Evolutionary conservation across 2,113 vertebrate species (phyloP), one percentile per base, ranked within the genome.

Genomic region (Indri indri): DNA sequence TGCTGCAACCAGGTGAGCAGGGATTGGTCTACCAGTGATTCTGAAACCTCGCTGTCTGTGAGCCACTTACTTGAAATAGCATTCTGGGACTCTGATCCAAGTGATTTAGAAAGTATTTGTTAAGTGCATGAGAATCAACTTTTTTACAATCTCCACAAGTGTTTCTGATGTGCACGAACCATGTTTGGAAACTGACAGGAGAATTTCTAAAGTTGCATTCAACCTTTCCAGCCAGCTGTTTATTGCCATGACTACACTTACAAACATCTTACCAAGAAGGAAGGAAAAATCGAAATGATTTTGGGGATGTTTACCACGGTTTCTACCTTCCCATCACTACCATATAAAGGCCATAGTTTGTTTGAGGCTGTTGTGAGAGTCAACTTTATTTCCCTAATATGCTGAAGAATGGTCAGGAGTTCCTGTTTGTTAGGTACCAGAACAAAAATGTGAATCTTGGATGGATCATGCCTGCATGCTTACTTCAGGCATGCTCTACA

Each of bases 171-270:
- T 74, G 25, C 54, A 6, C 47, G 70, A 61, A 93, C 91, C 83
- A 85, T 95, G 93, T 97, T 95, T 96, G 94, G 96, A 95, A 97
- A 95, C 63, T 40, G 83, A 84, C 81, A 52, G 87, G 74, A 95
- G 89, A 83, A 90, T 97, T 97, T 97, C 86, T 96, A 59, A 97
- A 97, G 91, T 77, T 93, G 50, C 84, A 93, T 96, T 91, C 92
- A 97, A 92, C n/a, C 50, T 97, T 97, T 93, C 95, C 83, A 90
- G 80, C 18, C 52, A 93, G 76, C 96, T 96, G 81, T 97, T 97
- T 97, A 90, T 98, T 92, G 90, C 96, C 96, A 97, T 97, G 97
- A 89, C 96, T 96, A 97, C 96, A 81, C 77, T 96, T 91, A 93
- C 70, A 97, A 97, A 97, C 92, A 97, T 91, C 63, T 70, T 89